phyloP scores from a whole-genome alignment of 2,113 vertebrate genomes.

The Crotalus helleri region DNA sequence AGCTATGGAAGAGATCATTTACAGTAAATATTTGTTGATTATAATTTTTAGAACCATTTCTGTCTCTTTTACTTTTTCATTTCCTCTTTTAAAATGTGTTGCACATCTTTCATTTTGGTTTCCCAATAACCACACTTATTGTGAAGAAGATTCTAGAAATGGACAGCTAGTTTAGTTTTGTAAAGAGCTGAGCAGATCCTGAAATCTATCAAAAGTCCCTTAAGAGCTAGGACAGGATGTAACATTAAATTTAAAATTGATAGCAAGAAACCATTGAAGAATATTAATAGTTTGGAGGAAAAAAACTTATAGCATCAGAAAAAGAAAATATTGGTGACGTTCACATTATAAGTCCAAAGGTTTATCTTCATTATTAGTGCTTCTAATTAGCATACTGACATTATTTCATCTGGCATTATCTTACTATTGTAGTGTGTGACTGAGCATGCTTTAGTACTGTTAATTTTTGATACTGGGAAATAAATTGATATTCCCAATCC shows the following conservation, averaged over 20 bases:
- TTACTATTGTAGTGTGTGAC: not conserved
- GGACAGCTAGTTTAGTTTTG: not conserved
- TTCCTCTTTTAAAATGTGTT: constrained; percentile 22
- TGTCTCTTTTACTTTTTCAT: not conserved
- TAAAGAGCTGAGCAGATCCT: not conserved
- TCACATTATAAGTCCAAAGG: not conserved
- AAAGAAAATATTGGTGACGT: constrained; percentile 7
- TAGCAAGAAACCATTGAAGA: constrained; percentile 17
- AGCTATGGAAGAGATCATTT: too few species aligned
- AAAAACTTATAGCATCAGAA: not conserved
- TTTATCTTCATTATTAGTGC: not conserved
- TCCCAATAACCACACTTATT: not conserved
- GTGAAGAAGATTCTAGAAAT: not conserved
- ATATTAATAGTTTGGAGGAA: not conserved
- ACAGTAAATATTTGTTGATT: not conserved
- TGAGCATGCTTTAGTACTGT: not conserved
- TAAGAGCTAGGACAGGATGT: not conserved
- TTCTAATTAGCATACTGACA: not conserved
- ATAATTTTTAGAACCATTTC: not conserved
- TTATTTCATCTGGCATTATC: not conserved
- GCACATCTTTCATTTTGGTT: not conserved
- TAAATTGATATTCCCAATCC: not conserved
- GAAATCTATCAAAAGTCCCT: not conserved
- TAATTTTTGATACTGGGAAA: not conserved
- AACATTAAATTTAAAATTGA: constrained; percentile 8